Conservation (phyloP, 1,140 invertebrate genomes). For the Phymorhynchus buccinoides region DNA sequence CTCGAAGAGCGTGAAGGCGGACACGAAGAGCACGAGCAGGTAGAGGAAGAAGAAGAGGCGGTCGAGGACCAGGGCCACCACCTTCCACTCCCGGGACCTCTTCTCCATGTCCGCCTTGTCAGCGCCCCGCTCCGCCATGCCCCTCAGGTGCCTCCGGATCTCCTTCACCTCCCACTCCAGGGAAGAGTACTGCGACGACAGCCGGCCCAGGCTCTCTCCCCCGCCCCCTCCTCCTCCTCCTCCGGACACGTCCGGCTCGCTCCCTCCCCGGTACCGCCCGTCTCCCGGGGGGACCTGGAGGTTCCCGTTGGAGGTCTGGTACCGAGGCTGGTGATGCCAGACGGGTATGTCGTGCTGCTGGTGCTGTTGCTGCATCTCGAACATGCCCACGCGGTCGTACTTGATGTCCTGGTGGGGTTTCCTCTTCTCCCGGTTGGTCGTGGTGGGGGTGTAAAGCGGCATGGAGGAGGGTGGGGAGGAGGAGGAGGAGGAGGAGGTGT, state of each 20-base stretch:
- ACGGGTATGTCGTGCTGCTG: too few species aligned
- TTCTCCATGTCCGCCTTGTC: conserved; percentile 65
- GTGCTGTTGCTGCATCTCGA: conserved; percentile 59
- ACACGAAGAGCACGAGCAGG: conserved; percentile 67
- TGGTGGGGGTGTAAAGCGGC: conserved; percentile 38
- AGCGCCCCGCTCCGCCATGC: conserved; percentile 55
- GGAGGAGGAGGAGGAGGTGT: not conserved
- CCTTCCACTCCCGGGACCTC: conserved; percentile 68
- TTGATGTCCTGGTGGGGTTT: conserved; percentile 49
- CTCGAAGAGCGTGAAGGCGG: conserved; percentile 67
- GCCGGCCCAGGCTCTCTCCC: conserved; percentile 31
- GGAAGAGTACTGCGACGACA: conserved; percentile 36
- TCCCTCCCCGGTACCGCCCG: not conserved
- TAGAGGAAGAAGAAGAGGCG: conserved; percentile 72
- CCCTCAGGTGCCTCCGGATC: conserved; percentile 59
- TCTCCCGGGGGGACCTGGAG: not conserved
- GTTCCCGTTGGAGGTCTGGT: conserved; percentile 34
- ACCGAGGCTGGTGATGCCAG: not conserved
- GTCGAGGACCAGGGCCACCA: conserved; percentile 70
- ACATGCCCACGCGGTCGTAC: conserved; percentile 56
- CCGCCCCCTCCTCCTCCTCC: too few species aligned
- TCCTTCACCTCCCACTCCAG: conserved; percentile 68
- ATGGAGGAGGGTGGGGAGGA: conserved; percentile 2
- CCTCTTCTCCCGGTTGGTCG: conserved; percentile 48
- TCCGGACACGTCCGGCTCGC: conserved; percentile 31